These are phyloP conservation scores for Nyctereutes procyonoides DNA, from an alignment of 2,113 vertebrate species.

Conservation along the genomic window DNA sequence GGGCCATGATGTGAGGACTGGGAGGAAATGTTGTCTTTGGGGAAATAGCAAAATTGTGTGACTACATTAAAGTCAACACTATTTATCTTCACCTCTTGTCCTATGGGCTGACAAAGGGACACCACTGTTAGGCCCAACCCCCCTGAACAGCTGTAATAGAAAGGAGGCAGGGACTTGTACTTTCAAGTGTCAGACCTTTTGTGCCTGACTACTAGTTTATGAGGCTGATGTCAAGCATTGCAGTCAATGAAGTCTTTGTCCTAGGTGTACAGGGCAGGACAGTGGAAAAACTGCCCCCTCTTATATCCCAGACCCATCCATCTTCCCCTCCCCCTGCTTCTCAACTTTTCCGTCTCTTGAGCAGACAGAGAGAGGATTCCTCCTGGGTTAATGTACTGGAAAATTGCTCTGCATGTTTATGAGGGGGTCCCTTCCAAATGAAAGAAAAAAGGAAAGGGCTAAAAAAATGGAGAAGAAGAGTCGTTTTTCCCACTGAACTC, in stretches of 20 bases:
- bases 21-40: constrained; percentile 89
- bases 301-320: constrained; percentile 97
- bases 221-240: constrained; percentile 98
- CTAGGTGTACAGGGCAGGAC: constrained; percentile 94
- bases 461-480: constrained; percentile 89
- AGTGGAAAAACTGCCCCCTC: constrained; percentile 98
- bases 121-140: constrained; percentile 90
- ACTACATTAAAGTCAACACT: constrained; percentile 90
- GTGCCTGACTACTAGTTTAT: constrained; percentile 98
- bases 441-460: constrained; percentile 92
- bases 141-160: constrained; percentile 89
- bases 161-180: constrained; percentile 93
- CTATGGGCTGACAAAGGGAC: constrained; percentile 85
- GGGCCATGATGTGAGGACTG: constrained; percentile 79
- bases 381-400: constrained; percentile 99
- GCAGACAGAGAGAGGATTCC: constrained; percentile 94
- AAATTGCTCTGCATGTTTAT: constrained; percentile 99
- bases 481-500: constrained; percentile 91
- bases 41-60: constrained; percentile 87
- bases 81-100: constrained; percentile 93
- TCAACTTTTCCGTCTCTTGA: constrained; percentile 87
- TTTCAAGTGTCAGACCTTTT: constrained; percentile 99
- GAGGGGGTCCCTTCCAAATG: constrained; percentile 94
- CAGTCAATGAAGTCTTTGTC: constrained; percentile 99
- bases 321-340: constrained; percentile 93